Evolutionary conservation across 2,888 invertebrate species (phyloP).

Genomic region (Cataglyphis altisquamis): DNA sequence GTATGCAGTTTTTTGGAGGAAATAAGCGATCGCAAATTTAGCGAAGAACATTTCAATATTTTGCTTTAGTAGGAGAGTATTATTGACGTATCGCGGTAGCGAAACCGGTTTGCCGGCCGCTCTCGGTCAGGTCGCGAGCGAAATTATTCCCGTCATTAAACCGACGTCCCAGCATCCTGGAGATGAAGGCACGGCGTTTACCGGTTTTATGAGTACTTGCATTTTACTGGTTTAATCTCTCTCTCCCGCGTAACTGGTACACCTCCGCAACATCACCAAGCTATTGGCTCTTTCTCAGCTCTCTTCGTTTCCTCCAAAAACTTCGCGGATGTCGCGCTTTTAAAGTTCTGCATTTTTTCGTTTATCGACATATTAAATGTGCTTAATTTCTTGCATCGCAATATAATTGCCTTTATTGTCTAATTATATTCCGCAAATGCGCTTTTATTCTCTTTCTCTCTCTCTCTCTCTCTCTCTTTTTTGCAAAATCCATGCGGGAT

Average conservation of each 20-base stretch:
- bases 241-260: constrained; percentile 59
- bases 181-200: constrained; percentile 74
- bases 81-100: constrained; percentile 78
- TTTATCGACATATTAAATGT: constrained; percentile 48
- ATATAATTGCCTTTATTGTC: not conserved
- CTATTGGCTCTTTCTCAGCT: constrained; percentile 48
- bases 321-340: constrained; percentile 40
- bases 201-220: constrained; percentile 76
- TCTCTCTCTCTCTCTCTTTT: not conserved
- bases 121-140: constrained; percentile 70
- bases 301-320: constrained; percentile 43
- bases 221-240: constrained; percentile 78
- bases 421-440: not conserved
- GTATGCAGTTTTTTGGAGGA: not conserved
- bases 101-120: constrained; percentile 70
- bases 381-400: constrained; percentile 22
- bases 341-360: not conserved
- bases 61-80: constrained; percentile 50
- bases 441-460: constrained; percentile 13
- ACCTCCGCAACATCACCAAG: constrained; percentile 21
- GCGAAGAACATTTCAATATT: constrained; percentile 38
- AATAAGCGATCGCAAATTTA: not conserved
- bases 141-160: constrained; percentile 78
- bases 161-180: constrained; percentile 74
- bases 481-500: not conserved